These are phyloP conservation scores for Spondyliosoma cantharus DNA, from an alignment of 2,797 vertebrate genomes.

Conservation along the genomic window DNA sequence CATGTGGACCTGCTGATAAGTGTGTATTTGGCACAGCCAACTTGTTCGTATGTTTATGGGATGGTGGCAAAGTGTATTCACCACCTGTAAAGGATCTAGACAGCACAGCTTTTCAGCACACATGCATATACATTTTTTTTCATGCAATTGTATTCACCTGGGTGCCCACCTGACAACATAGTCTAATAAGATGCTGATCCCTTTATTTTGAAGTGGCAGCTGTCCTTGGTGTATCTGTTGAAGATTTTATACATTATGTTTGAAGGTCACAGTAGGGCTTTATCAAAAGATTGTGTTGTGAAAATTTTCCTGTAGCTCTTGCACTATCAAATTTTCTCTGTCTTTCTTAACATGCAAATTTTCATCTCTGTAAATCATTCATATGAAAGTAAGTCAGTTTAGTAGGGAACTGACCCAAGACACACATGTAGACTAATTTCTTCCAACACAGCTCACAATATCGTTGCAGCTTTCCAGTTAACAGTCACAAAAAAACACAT, in stretches of 20 bases:
- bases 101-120: conserved; percentile 4
- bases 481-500: conserved; percentile 37
- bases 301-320: neutral
- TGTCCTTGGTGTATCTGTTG: neutral
- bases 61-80: conserved; percentile 5
- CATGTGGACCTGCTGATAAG: neutral
- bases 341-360: neutral
- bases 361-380: neutral
- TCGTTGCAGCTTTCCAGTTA: conserved; percentile 37
- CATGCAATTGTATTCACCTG: neutral
- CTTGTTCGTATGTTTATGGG: neutral
- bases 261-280: neutral
- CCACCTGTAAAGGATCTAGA: neutral
- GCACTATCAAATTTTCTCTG: neutral
- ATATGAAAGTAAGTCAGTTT: neutral
- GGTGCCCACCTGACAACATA: neutral
- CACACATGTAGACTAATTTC: neutral
- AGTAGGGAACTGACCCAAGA: neutral
- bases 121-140: neutral
- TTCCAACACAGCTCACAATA: conserved; percentile 46
- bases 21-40: neutral
- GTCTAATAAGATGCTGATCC: conserved; percentile 11
- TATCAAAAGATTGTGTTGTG: neutral
- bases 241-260: neutral
- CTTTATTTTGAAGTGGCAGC: neutral